Base-by-base conservation (phyloP, 1,140 invertebrate species). In the Sinonovacula constricta region DNA sequence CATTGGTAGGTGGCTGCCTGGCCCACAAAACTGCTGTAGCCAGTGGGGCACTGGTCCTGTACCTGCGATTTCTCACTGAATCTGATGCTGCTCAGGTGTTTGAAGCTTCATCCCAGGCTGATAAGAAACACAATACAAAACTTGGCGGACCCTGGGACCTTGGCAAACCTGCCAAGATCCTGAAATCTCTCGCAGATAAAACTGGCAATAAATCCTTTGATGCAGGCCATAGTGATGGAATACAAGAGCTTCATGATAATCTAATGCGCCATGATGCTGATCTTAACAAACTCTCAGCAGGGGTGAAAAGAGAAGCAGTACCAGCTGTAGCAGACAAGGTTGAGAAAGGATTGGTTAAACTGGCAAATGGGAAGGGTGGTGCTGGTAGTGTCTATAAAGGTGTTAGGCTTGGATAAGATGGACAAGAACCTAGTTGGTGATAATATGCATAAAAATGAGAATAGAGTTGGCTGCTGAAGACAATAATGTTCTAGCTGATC, bases 11-110 rank as follows among this genome's bases (percentile, higher is more conserved):
- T 82, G 87, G 86, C 10, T 90, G 89, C 81, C 70, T 88, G 1
- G 78, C 83, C 7, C 87, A 90, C 62, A 88, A 89, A 66, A 89
- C 88, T n/a, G 88, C 85, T 10, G 85, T 90, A 31, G 88, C 85
- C 3, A 79, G 84, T 51, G 87, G 86, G 34, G 87, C 89, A 7
- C 76, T 90, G 24, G 74, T 82, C 15, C 84, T 89, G 78, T 90
- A 90, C 59, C 49, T 90, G 28, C 79, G 88, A 4, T 89, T 86
- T 65, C 66, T 90, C 1, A 62, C 88, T 15, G 83, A 87, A 26
- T 86, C 86, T 5, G 87, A 77, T 54, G 65, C 75, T 45, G 18
- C 57, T 14, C 60, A 68, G 18, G n/a, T 69, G 67, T 57, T 82
- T 57, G n/a, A n/a, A n/a, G n/a, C n/a, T n/a, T n/a, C n/a, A n/a